These are phyloP conservation scores for Phoxinus dragarum DNA, from an alignment of 2,797 vertebrate species.

Conservation along the genomic window DNA sequence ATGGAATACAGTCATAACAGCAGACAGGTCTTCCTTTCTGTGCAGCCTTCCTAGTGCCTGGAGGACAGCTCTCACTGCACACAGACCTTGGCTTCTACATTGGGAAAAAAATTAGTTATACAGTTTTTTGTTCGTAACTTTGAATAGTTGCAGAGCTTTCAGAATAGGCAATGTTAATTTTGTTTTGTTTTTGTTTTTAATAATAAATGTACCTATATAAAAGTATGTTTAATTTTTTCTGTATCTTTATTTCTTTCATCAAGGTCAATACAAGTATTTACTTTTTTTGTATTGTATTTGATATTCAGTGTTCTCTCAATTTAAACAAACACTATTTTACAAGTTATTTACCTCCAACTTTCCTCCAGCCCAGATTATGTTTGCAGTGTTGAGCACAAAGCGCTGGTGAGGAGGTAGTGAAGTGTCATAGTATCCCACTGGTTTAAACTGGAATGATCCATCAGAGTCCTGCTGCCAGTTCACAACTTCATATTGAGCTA, in stretches of 20 bases:
- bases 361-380: conserved; percentile 72
- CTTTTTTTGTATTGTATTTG: too few relatives aligned
- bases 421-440: conserved; percentile 77
- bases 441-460: conserved; percentile 70
- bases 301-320: too few relatives aligned
- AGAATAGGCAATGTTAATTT: too few relatives aligned
- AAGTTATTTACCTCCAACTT: conserved; percentile 61
- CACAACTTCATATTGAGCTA: conserved; percentile 76
- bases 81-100: conserved; percentile 73
- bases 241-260: too few relatives aligned
- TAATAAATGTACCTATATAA: too few relatives aligned
- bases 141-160: neutral
- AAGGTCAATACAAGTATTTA: too few relatives aligned
- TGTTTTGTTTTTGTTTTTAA: neutral
- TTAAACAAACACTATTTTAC: too few relatives aligned
- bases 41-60: conserved; percentile 74
- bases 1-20: conserved; percentile 75
- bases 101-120: neutral
- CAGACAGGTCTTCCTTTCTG: conserved; percentile 75
- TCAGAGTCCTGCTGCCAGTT: conserved; percentile 75
- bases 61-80: conserved; percentile 76
- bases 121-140: too few relatives aligned
- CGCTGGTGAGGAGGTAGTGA: conserved; percentile 69
- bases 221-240: too few relatives aligned
- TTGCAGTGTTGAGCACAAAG: conserved; percentile 68